Base-by-base conservation (phyloP, 2,113 vertebrate species). In the Mola mola region DNA sequence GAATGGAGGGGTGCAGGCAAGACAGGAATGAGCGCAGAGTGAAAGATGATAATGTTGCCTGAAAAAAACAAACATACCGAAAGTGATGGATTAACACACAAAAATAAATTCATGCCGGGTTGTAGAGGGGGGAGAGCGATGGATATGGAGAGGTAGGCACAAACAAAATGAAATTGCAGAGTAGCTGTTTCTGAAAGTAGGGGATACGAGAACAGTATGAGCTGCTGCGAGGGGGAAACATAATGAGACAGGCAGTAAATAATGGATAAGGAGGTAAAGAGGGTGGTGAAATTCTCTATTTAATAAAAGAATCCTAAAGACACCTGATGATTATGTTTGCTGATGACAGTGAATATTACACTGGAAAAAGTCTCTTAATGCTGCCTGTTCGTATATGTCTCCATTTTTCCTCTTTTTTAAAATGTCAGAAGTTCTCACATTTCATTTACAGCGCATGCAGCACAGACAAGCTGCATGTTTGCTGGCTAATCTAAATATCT, bases 121-220 rank as follows among this genome's bases (percentile, higher is more conserved):
- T 61, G 49, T 31, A 25, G 36, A 20, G 38, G 40, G 6, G 41
- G 36, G 36, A 16, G 50, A 21, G 15, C 37, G 17, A 8, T 26
- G 43, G 38, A 47, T 6, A 5, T 21, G 20, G 50, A 65, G 25
- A 71, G 44, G 15, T 64, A 33, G 58, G 62, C 58, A 49, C 34
- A 13, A 51, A 71, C 37, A 31, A 73, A 70, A 62, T 68, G n/a
- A 75, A 82, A 70, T 55, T 67, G 57, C 47, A 50, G 56, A 67
- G 40, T 72, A 66, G 75, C 72, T 9, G 51, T 71, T 66, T 59
- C 17, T 57, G 66, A 20, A 52, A 22, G 42, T 2, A 12, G 36
- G 38, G 8, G 36, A 56, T 71, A 66, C 33, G 46, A 49, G n/a
- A n/a, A n/a, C n/a, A n/a, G n/a, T n/a, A 6, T 48, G 21, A 65